A percentile compares a stretch with the other conserved stretches of the same genome.
Evolutionary conservation across 2,797 vertebrate species (phyloP).

Genomic region (Myripristis murdjan): DNA sequence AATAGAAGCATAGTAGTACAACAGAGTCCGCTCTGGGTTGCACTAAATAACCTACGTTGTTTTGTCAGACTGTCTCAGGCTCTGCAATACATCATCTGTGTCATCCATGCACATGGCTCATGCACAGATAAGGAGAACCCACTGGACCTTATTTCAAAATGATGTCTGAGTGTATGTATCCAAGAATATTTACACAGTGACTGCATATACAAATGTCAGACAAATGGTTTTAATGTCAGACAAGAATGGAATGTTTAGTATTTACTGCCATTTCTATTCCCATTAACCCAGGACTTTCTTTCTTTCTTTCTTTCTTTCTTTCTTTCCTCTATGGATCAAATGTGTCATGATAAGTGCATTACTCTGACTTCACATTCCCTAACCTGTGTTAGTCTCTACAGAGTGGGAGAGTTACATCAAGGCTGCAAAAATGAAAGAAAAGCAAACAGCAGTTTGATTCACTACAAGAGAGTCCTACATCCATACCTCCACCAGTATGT

Average conservation of each 20-base stretch:
- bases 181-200: slow-evolving; percentile 22
- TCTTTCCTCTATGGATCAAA: not conserved
- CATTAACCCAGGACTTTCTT: not conserved
- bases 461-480: slow-evolving; percentile 52
- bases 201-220: not conserved
- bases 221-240: not conserved
- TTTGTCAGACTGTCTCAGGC: slow-evolving; percentile 15
- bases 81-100: slow-evolving; percentile 4
- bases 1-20: too few relatives aligned
- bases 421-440: slow-evolving; percentile 20
- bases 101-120: slow-evolving; percentile 17
- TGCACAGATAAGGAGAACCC: slow-evolving; percentile 25
- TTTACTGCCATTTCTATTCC: not conserved
- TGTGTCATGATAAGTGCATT: slow-evolving; percentile 7
- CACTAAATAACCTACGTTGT: slow-evolving; percentile 16
- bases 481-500: slow-evolving; percentile 63
- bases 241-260: not conserved
- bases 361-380: slow-evolving; percentile 48
- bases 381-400: slow-evolving; percentile 41
- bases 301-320: slow-evolving; percentile 16
- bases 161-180: slow-evolving; percentile 14
- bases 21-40: slow-evolving; percentile 20
- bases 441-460: slow-evolving; percentile 50
- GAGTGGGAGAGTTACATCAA: slow-evolving; percentile 49
- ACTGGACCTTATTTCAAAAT: not conserved